A percentile compares a stretch with the other conserved stretches of the same genome.
Evolutionary conservation across 37 sponge, comb jelly and placozoan species (phyloP).

Genomic region (Sycon ciliatum): DNA sequence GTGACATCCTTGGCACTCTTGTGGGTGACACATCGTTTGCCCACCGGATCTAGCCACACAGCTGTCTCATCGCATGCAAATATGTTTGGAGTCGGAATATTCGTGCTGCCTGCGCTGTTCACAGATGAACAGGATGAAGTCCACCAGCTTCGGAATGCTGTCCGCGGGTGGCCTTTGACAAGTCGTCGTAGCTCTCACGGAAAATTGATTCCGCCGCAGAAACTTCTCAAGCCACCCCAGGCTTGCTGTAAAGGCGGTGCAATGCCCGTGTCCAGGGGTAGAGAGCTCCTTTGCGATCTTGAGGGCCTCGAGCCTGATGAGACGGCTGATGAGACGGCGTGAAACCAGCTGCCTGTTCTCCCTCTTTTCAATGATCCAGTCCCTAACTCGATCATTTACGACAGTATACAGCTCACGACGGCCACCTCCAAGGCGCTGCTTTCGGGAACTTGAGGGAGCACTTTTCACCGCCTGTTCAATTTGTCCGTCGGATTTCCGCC

Average conservation of each 20-base stretch:
- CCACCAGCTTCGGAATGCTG: conserved; percentile 23
- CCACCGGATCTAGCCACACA: not conserved
- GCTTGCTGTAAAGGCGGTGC: not conserved
- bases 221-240: not conserved
- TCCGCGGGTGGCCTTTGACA: not conserved
- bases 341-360: not conserved
- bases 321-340: not conserved
- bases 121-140: no score
- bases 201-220: not conserved
- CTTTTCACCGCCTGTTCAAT: no score
- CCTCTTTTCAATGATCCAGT: not conserved
- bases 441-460: no score
- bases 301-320: not conserved
- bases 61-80: not conserved
- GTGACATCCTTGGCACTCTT: not conserved
- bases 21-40: not conserved
- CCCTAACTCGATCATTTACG: not conserved
- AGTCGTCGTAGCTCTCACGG: not conserved
- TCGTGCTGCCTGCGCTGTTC: not conserved
- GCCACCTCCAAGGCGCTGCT: not conserved
- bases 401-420: not conserved
- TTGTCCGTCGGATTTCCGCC: no score
- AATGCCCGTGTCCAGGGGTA: not conserved
- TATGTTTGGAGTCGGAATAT: not conserved
- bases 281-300: not conserved